Conservation (phyloP, 2,888 invertebrate genomes). For the Polydrusus tereticollis region DNA sequence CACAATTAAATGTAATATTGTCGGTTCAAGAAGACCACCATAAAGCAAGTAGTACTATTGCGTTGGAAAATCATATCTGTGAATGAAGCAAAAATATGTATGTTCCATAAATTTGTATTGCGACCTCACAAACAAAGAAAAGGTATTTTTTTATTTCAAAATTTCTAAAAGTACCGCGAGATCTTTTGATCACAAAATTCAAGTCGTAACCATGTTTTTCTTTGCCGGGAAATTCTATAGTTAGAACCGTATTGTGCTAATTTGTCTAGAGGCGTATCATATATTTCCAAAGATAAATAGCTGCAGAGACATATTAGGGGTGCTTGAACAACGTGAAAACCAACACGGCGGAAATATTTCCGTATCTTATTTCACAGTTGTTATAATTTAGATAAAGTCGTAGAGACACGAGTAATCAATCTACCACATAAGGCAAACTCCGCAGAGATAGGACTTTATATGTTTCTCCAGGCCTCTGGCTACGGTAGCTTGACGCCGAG, state of each 20-base stretch:
- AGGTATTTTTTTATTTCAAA: no score
- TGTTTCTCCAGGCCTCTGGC: background rate
- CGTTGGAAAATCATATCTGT: no score
- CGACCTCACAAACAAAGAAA: no score
- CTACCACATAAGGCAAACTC: background rate
- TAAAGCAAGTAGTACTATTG: no score
- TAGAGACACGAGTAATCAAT: conserved; percentile 14
- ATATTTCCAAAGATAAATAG: background rate
- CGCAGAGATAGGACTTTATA: conserved; percentile 10
- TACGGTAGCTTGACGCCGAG: background rate
- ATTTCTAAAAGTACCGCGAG: no score
- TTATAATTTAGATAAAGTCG: conserved; percentile 18
- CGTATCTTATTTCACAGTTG: conserved; percentile 16
- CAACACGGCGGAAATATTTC: conserved; percentile 17
- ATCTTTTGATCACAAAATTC: no score
- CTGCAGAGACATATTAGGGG: background rate
- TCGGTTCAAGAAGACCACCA: no score
- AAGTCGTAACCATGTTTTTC: no score
- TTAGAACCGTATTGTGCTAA: background rate
- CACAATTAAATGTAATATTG: no score
- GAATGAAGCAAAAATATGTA: no score
- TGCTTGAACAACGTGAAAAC: conserved; percentile 8
- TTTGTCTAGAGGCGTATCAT: background rate
- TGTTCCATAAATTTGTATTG: no score
- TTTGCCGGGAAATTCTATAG: no score